phyloP scores from a whole-genome alignment of 2,888 invertebrate genomes.

The Agriopis aurantiaria region DNA sequence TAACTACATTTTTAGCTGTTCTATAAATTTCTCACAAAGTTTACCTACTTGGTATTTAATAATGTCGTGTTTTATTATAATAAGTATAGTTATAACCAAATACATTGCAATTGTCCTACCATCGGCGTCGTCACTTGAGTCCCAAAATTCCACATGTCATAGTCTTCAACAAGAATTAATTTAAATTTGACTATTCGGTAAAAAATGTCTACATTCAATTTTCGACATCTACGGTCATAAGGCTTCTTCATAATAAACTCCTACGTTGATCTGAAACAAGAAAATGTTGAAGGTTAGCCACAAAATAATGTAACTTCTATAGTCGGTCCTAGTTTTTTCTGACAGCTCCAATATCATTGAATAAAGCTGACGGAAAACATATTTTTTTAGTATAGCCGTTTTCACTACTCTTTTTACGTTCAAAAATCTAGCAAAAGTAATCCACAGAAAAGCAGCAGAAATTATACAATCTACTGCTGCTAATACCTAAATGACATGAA shows the following conservation, averaged over 20 bases:
- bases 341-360: too few relatives aligned
- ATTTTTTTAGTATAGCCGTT: too few relatives aligned
- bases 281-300: constrained; percentile 22
- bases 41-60: constrained; percentile 41
- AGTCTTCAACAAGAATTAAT: constrained; percentile 77
- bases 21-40: constrained; percentile 52
- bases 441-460: too few relatives aligned
- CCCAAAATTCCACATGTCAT: constrained; percentile 74
- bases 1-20: constrained; percentile 21
- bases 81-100: constrained; percentile 56
- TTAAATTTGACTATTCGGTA: constrained; percentile 76
- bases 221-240: constrained; percentile 81
- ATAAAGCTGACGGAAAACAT: too few relatives aligned
- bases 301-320: not conserved
- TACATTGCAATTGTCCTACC: constrained; percentile 52
- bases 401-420: too few relatives aligned
- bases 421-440: too few relatives aligned
- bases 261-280: constrained; percentile 84
- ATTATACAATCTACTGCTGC: too few relatives aligned
- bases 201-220: constrained; percentile 77
- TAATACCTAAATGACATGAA: too few relatives aligned
- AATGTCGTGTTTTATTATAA: constrained; percentile 41
- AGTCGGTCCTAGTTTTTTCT: not conserved
- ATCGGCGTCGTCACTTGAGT: constrained; percentile 69
- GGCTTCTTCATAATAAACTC: constrained; percentile 86